Evolutionary conservation across 64 coral and sea anemone species (phyloP).

Genomic region (Porites australiensis): DNA sequence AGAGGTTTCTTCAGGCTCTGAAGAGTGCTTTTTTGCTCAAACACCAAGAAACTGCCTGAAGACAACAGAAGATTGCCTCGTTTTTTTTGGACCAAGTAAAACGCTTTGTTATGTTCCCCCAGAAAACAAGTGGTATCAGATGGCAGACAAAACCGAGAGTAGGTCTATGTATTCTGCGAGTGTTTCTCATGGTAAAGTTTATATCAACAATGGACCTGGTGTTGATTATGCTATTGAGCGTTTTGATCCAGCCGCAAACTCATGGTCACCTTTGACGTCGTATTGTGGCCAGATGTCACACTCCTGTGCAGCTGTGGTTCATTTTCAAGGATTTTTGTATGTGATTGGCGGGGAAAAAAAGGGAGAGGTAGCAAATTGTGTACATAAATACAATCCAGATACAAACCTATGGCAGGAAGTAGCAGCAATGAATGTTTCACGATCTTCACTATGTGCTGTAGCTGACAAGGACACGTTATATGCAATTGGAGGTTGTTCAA

Average conservation of each 20-base stretch:
- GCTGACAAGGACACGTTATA: conserved; percentile 60
- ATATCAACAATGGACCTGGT: not conserved
- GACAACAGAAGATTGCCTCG: conserved; percentile 39
- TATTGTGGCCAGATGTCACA: not conserved
- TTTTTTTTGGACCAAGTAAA: conserved; percentile 43
- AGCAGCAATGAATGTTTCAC: conserved; percentile 20
- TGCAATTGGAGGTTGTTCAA: conserved; percentile 45
- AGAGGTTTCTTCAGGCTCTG: conserved; percentile 29
- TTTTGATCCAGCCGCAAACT: conserved; percentile 65
- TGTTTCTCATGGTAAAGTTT: conserved; percentile 62
- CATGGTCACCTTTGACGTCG: conserved; percentile 44
- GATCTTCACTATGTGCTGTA: conserved; percentile 58
- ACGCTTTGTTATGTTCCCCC: conserved; percentile 40
- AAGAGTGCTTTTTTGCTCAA: conserved; percentile 20
- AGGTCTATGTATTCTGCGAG: not conserved
- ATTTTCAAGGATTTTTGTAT: conserved; percentile 66
- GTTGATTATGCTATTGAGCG: conserved; percentile 14
- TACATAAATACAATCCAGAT: conserved; percentile 50
- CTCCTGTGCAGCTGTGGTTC: conserved; percentile 41
- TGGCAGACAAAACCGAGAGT: not conserved
- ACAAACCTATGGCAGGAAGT: conserved; percentile 65
- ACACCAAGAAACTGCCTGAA: conserved; percentile 63
- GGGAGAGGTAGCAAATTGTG: not conserved
- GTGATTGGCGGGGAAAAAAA: conserved; percentile 18
- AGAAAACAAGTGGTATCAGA: conserved; percentile 38